Evolutionary conservation across 2,888 invertebrate genomes (phyloP), one percentile per base, ranked within the genome.

Genomic region (Eupithecia pulchellata): DNA sequence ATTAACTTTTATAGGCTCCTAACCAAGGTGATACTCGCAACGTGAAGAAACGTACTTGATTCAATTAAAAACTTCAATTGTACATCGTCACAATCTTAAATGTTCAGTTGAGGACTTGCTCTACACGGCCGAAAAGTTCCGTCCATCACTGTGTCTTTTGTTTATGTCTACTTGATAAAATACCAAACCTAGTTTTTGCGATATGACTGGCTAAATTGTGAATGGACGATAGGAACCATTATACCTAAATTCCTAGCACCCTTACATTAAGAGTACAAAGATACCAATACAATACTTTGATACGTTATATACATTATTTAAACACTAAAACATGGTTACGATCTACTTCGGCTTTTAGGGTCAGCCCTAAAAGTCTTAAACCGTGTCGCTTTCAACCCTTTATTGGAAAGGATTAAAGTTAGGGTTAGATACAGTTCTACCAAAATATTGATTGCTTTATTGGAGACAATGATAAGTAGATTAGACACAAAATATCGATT

Each of bases 31-130:
- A 57, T 29, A 29, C 55, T 55, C 27, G 1, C 8, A 29, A 29
- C 27, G 17, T 57, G 27, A 29, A 20, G 42, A 47, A 47, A 57
- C 29, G 57, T 57, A 57, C 57, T 20, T 58, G 66, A 72, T 66
- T 68, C 68, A 72, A 72, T 72, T 66, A 63, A 2, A 25, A 52
- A 20, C n/a, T 25, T 47, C 0, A 39, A 42, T n/a, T 30, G 29
- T 36, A 66, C 52, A 60, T 52, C 47, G 60, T 64, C 34, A 66
- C 69, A 1, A 64, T 72, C 39, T 65, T 57, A 63, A 66, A 60
- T 66, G 75, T 75, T 69, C 55, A 64, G 67, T 69, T 73, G 65
- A 55, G 68, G 29, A 8, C 3, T 11, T 52, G 20, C 20, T 27
- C 13, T 57, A 57, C 57, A 57, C 17, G 57, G 17, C 8, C 17